Percentiles rank a stretch among this genome's conserved stretches.
phyloP scores from a whole-genome alignment of 1,140 invertebrate genomes.

The Cydia strobilella region DNA sequence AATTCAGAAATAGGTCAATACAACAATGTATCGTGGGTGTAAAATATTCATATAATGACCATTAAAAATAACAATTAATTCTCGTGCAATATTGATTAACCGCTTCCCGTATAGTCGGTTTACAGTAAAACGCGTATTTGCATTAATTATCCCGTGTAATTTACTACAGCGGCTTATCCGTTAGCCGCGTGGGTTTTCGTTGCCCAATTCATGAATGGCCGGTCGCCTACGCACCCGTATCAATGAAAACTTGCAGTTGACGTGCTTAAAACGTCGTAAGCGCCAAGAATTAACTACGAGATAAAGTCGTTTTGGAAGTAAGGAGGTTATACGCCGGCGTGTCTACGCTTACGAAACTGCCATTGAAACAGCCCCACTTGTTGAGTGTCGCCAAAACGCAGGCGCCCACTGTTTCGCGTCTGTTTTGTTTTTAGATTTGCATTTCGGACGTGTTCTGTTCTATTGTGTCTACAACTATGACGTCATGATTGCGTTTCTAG shows the following conservation, averaged over 20 bases:
- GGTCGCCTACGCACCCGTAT: constrained; percentile 61
- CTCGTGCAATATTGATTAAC: constrained; percentile 46
- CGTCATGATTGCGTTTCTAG: not conserved
- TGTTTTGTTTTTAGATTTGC: constrained; percentile 10
- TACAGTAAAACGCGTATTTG: constrained; percentile 55
- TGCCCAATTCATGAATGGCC: constrained; percentile 76
- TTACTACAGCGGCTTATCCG: constrained; percentile 60
- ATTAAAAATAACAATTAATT: constrained; percentile 17
- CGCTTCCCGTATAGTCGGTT: constrained; percentile 51
- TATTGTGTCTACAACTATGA: not conserved
- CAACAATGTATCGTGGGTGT: constrained; percentile 33
- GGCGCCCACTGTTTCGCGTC: constrained; percentile 3
- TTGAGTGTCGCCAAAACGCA: constrained; percentile 17
- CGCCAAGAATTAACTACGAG: not conserved
- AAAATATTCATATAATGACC: constrained; percentile 32
- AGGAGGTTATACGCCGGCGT: constrained; percentile 45
- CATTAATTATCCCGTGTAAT: constrained; percentile 69
- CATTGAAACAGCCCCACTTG: constrained; percentile 55
- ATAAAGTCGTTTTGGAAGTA: not conserved
- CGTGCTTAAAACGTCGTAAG: not conserved
- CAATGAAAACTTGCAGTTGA: constrained; percentile 61
- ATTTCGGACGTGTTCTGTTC: constrained; percentile 4
- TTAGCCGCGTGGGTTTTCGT: constrained; percentile 64
- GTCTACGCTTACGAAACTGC: constrained; percentile 64
- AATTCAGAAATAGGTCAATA: not conserved